Evolutionary conservation across 2,113 vertebrate genomes (phyloP).

Genomic region (Syngnathoides biaculeatus): DNA sequence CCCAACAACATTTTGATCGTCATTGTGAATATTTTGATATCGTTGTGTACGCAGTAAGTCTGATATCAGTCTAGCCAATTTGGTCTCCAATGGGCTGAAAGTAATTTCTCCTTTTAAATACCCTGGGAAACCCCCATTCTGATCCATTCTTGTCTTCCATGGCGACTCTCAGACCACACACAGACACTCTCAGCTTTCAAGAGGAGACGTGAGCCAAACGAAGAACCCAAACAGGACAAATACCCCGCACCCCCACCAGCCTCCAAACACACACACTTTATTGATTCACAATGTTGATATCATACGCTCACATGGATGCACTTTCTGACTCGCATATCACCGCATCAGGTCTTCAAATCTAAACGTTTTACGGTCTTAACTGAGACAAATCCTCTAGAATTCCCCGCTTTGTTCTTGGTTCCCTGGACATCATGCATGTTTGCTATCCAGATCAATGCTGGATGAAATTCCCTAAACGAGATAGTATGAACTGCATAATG

Average conservation of each 20-base stretch:
- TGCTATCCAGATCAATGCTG: constrained; percentile 52
- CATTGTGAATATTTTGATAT: background rate
- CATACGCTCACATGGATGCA: constrained; percentile 14
- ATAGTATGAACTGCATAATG: constrained; percentile 26
- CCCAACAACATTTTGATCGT: background rate
- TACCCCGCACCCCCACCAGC: constrained; percentile 41
- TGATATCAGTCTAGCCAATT: background rate
- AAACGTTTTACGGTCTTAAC: constrained; percentile 43
- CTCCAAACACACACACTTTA: constrained; percentile 25
- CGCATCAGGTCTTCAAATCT: constrained; percentile 21
- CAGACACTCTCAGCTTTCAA: constrained; percentile 55
- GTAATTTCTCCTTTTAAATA: constrained; percentile 23
- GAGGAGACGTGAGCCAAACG: constrained; percentile 49
- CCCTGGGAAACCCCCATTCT: constrained; percentile 33
- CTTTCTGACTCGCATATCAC: constrained; percentile 14
- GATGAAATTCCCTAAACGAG: constrained; percentile 53
- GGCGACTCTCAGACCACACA: constrained; percentile 35
- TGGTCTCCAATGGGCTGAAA: constrained; percentile 6
- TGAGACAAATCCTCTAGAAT: constrained; percentile 38
- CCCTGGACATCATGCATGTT: constrained; percentile 40
- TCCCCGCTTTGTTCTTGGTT: constrained; percentile 22
- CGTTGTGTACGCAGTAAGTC: background rate
- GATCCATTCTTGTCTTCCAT: constrained; percentile 6
- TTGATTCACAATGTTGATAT: constrained; percentile 52
- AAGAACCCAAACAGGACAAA: constrained; percentile 58